Evolutionary conservation across 2,797 vertebrate genomes (phyloP), one percentile per base, ranked within the genome.

Genomic region (Forpus xanthops): DNA sequence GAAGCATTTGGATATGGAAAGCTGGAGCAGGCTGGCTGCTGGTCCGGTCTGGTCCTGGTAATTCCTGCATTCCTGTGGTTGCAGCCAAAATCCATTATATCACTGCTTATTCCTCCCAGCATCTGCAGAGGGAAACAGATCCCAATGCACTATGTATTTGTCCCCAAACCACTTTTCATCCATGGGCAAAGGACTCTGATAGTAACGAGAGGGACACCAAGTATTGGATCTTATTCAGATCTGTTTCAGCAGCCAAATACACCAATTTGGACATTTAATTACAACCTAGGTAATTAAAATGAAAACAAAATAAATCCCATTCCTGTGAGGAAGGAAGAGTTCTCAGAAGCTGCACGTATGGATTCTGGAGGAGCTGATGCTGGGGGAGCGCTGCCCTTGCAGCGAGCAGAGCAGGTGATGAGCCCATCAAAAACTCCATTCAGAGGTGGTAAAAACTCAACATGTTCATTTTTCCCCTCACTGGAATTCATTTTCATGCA

Each of bases 371-470:
- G 61, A 50, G 53, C 23, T 35, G 80, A 45, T 71, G 45, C 42
- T 72, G 62, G 6, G 24, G n/a, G 75, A 67, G 44, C 4, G 1
- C 37, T 91, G 64, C 67, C 30, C 72, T 82, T 84, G 70, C 70
- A 83, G 41, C 2, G 2, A 81, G 45, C 2, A 1, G 41, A 76
- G 72, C 5, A 1, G n/a, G 41, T 44, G 82, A 89, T 9, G 12
- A 85, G 52, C 73, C 70, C 58, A 25, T 90, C 93, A 56, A 73
- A 81, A 81, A 47, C 53, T 45, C 65, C 25, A 6, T 83, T 95
- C 41, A 77, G 74, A 92, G 30, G 62, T 44, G 56, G 70, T 78
- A 86, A 91, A 94, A 91, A 88, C 86, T 90, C 82, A 84, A 58
- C 7, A 3, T 67, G 37, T 77, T 92, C 28, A 0, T 83, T 94